Evolutionary conservation across 2,113 vertebrate genomes (phyloP).

Genomic region (Labrus mixtus): DNA sequence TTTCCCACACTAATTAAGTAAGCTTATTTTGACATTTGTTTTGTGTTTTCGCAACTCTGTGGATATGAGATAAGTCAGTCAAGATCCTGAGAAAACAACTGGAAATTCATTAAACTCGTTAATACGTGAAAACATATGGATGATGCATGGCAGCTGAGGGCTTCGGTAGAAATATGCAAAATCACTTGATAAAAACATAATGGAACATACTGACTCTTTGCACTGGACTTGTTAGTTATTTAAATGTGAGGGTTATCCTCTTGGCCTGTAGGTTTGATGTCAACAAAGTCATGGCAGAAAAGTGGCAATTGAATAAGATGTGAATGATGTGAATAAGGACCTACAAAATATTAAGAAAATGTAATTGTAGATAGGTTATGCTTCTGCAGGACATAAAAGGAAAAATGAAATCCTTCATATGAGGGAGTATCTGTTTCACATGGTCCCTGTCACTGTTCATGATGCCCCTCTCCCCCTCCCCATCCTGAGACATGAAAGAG

Average conservation of each 20-base stretch:
- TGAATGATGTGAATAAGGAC: conserved; percentile 9
- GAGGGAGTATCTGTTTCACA: conserved; percentile 76
- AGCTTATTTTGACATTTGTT: too few relatives aligned
- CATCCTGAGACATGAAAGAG: conserved; percentile 73
- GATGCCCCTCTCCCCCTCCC: background rate
- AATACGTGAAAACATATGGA: too few relatives aligned
- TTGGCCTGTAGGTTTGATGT: background rate
- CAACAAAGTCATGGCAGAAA: background rate
- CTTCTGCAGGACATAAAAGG: conserved; percentile 64
- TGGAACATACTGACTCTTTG: background rate
- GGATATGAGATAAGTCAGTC: too few relatives aligned
- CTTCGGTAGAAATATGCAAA: too few relatives aligned
- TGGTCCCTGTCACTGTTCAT: conserved; percentile 59
- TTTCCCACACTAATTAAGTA: too few relatives aligned
- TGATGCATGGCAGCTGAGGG: too few relatives aligned
- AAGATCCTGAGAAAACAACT: too few relatives aligned
- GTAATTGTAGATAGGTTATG: conserved; percentile 72
- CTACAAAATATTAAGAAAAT: conserved; percentile 42
- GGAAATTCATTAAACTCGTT: too few relatives aligned
- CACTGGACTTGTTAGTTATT: too few relatives aligned
- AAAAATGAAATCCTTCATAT: conserved; percentile 68
- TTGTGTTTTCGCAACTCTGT: too few relatives aligned
- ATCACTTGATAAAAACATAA: too few relatives aligned
- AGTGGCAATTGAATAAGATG: too few relatives aligned
- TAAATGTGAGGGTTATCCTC: background rate